Conservation (phyloP, 2,888 invertebrate species). For the Pteria penguin region DNA sequence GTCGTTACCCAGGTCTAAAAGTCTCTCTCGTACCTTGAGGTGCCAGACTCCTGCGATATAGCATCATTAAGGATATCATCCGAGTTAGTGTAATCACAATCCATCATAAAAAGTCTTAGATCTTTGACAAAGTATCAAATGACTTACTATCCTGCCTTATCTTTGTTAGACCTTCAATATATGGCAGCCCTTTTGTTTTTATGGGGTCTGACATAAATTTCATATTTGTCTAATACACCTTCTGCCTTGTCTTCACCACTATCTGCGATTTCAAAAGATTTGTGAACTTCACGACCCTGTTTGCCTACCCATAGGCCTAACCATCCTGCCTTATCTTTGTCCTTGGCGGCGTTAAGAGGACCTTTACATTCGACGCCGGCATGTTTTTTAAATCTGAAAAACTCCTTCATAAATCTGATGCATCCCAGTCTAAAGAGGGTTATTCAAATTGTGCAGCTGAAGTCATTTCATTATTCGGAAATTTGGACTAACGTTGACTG, state of each 20-base stretch:
- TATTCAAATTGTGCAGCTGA: conserved; percentile 3
- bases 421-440: conserved; percentile 10
- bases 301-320: conserved; percentile 51
- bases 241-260: conserved; percentile 34
- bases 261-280: conserved; percentile 46
- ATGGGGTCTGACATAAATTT: conserved; percentile 39
- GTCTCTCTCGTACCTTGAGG: conserved; percentile 30
- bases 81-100: conserved; percentile 42
- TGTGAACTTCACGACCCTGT: conserved; percentile 54
- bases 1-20: conserved; percentile 24
- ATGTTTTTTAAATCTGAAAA: conserved; percentile 39
- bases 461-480: too few relatives aligned
- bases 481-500: too few relatives aligned
- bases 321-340: conserved; percentile 26
- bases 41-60: conserved; percentile 20
- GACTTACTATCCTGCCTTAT: conserved; percentile 43
- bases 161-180: conserved; percentile 44
- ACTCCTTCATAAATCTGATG: conserved; percentile 29
- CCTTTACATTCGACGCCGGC: conserved; percentile 26
- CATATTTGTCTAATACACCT: conserved; percentile 38
- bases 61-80: conserved; percentile 28
- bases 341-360: conserved; percentile 11
- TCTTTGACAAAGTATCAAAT: conserved; percentile 45
- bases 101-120: conserved; percentile 44
- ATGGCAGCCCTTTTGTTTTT: conserved; percentile 50